Evolutionary conservation across 2,113 vertebrate species (phyloP), one percentile per base, ranked within the genome.

Genomic region (Lota lota): DNA sequence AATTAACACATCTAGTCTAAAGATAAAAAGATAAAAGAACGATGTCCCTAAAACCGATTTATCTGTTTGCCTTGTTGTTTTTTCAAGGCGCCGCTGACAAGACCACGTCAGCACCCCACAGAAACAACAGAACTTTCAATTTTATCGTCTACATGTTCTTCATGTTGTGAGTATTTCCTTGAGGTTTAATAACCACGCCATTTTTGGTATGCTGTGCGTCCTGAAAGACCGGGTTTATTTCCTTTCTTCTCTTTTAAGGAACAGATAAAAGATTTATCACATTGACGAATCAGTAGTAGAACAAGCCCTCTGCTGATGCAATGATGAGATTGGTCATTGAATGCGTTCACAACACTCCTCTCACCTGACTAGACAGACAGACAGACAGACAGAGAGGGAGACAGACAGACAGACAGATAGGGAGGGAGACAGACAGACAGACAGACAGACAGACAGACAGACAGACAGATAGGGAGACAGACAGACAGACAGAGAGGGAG

Each of bases 131-230:
- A 28, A 62, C 73, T 62, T 10, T 91, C 60, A 72, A 88, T 24
- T 1, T 50, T 1, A 0, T 94, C 71, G 78, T 94, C 74, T 61
- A 83, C 71, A 53, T 93, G 77, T 94, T 90, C 67, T 19, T 94
- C 20, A 36, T 93, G 4, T 70, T 96, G 95, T 96, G 81, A 94
- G 95, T 93, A 33, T 22, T 12, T 0, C 1, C 15, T 56, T n/a
- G 17, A 47, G 12, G 8, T 47, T 8, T 47, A 14, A 47, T 8
- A 47, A 11, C 6, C 40, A 47, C 40, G 12, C 40, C 40, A 2
- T 15, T 6, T 33, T n/a, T 47, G 53, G 75, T 69, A 78, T 74
- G 79, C 67, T 24, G 75, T 73, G 33, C 74, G 68, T 64, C 79
- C 68, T 56, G 53, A 56, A 56, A 56, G 73, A 72, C 10, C 22